Evolutionary conservation across 2,888 invertebrate genomes (phyloP).

Genomic region (Ectropis crepuscularia): DNA sequence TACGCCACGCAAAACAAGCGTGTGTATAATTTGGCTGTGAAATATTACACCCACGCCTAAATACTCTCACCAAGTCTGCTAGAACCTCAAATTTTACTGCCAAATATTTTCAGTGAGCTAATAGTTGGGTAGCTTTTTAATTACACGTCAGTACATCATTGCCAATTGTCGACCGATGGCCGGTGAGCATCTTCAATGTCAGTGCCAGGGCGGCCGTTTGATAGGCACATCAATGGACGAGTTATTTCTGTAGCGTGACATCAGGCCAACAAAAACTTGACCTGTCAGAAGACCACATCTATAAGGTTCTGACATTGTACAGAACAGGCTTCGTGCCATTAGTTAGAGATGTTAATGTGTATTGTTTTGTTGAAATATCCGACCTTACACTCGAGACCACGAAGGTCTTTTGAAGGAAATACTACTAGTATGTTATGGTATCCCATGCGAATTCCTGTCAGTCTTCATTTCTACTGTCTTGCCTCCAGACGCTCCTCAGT

Average conservation of each 20-base stretch:
- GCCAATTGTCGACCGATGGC: conserved; percentile 61
- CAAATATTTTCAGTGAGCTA: conserved; percentile 45
- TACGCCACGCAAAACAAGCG: conserved; percentile 60
- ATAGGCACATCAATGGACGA: conserved; percentile 72
- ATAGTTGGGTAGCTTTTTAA: conserved; percentile 37
- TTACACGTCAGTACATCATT: conserved; percentile 48
- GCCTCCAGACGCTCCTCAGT: neutral
- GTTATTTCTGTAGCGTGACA: conserved; percentile 70
- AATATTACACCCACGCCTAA: conserved; percentile 65
- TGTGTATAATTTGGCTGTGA: conserved; percentile 62
- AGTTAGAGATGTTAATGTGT: conserved; percentile 11
- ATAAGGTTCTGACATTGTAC: conserved; percentile 48
- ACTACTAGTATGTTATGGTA: neutral
- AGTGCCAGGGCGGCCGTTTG: conserved; percentile 72
- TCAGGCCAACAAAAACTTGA: conserved; percentile 72
- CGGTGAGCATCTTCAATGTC: conserved; percentile 70
- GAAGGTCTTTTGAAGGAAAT: conserved; percentile 8
- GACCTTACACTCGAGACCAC: conserved; percentile 4
- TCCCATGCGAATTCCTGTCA: conserved; percentile 13
- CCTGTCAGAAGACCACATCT: conserved; percentile 55
- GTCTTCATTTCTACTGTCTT: conserved; percentile 5
- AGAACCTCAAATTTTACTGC: conserved; percentile 43
- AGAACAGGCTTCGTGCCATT: conserved; percentile 36
- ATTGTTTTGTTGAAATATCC: conserved; percentile 10
- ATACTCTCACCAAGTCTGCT: conserved; percentile 44